These are phyloP conservation scores for Apistogramma diplotaenia DNA, from an alignment of 2,113 vertebrate genomes.

Conservation along the genomic window DNA sequence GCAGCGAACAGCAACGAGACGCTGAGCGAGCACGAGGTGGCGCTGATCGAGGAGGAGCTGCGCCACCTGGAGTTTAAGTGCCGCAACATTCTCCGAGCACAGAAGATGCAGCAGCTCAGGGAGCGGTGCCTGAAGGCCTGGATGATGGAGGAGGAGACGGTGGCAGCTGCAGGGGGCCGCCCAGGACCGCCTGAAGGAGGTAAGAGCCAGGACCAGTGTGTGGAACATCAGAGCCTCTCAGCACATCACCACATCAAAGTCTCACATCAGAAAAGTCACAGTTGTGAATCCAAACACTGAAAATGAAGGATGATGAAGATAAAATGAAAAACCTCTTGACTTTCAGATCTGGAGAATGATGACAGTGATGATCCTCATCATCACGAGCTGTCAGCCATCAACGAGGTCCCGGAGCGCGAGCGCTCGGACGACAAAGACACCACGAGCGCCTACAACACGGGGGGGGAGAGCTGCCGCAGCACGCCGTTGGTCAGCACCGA, in stretches of 20 bases:
- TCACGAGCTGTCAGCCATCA: conserved; percentile 83
- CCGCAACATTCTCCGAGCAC: conserved; percentile 83
- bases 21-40: conserved; percentile 79
- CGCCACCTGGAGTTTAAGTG: conserved; percentile 89
- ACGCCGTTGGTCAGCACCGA: conserved; percentile 76
- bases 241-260: too few species aligned
- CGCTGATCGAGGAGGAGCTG: conserved; percentile 85
- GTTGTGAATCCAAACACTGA: too few species aligned
- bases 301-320: too few species aligned
- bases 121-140: conserved; percentile 86
- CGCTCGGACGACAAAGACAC: conserved; percentile 83
- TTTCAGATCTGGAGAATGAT: conserved; percentile 10
- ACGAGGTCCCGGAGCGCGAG: conserved; percentile 81
- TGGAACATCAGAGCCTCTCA: too few species aligned
- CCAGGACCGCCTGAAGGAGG: conserved; percentile 23
- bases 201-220: neutral
- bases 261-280: too few species aligned
- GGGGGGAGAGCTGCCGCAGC: conserved; percentile 85
- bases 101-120: conserved; percentile 87
- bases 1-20: conserved; percentile 71
- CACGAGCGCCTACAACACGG: conserved; percentile 87
- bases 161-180: conserved; percentile 31
- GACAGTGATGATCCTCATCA: conserved; percentile 66
- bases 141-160: conserved; percentile 81
- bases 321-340: neutral